A percentile compares a stretch with the other conserved stretches of the same genome.
Conservation (phyloP, 2,888 invertebrate genomes). For the Incurvaria masculella region DNA sequence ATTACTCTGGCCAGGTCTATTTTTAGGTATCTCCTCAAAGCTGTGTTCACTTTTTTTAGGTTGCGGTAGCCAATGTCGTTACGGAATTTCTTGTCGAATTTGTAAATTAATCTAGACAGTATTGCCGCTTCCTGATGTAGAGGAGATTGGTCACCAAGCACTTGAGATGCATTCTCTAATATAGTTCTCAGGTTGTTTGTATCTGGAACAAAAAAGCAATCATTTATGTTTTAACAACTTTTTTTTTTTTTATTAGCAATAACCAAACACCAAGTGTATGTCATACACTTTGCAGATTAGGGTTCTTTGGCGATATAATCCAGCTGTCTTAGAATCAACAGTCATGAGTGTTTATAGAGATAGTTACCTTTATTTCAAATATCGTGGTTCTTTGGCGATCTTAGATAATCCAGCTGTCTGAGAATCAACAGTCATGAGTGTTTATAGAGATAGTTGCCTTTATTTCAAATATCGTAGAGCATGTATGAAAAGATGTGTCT, state of each 20-base stretch:
- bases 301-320: background rate
- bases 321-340: background rate
- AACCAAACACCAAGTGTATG: background rate
- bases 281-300: background rate
- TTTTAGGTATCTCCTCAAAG: slow-evolving; percentile 46
- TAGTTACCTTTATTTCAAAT: background rate
- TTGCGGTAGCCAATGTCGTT: slow-evolving; percentile 55
- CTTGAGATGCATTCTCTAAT: slow-evolving; percentile 27
- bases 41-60: slow-evolving; percentile 52
- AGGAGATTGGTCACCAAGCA: slow-evolving; percentile 41
- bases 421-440: background rate
- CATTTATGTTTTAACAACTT: background rate
- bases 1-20: slow-evolving; percentile 45
- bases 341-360: background rate
- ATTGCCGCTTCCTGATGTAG: slow-evolving; percentile 53
- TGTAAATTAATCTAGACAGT: slow-evolving; percentile 54
- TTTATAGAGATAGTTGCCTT: background rate
- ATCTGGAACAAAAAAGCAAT: slow-evolving; percentile 31
- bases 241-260: background rate
- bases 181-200: slow-evolving; percentile 24
- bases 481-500: too few relatives aligned
- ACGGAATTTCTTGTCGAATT: slow-evolving; percentile 57
- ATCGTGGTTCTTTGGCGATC: background rate
- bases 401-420: background rate
- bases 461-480: background rate